Base-by-base conservation (phyloP, 2,888 invertebrate species). In the Chrysodeixis includens region DNA sequence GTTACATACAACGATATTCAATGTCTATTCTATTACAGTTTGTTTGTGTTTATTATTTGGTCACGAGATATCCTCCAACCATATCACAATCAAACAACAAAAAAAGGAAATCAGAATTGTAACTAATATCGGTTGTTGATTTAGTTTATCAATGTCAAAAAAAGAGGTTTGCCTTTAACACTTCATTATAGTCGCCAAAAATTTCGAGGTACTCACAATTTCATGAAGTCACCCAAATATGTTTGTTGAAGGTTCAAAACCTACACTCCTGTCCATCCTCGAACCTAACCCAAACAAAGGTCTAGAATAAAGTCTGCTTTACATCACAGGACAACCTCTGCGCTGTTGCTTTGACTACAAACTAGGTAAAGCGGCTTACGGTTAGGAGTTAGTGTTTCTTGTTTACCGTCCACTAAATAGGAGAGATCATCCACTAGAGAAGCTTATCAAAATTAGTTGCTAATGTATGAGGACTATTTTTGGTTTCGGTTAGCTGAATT, bases 91-190 rank as follows among this genome's bases (percentile, higher is more conserved):
- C n/a, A n/a, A n/a, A n/a, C n/a, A n/a, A n/a, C n/a, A 26, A 26
- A 6, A 26, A 26, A 26, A 26, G 2, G 26, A 4, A 26, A 26
- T 26, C 2, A 26, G 26, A 26, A 26, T 26, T 26, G 26, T 26
- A 6, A 26, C 26, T 6, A 26, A 26, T 26, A 26, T 26, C 3
- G 26, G 26, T 4, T 6, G 2, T 26, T 26, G 6, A 4, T 26
- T 26, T 26, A 26, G 26, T 26, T 26, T 26, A 6, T 6, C 26
- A 26, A 6, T 4, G 26, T 26, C 26, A 26, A 18, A 46, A n/a
- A 46, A 51, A 26, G 44, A 56, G 30, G 12, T 56, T 26, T 55
- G 10, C 14, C 55, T 56, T 46, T 26, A 26, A 32, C 40, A 51
- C 22, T 55, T 20, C 4, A 14, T 35, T 32, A 35, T 35, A n/a